Evolutionary conservation across 2,113 vertebrate species (phyloP).

Genomic region (Dipodomys merriami): DNA sequence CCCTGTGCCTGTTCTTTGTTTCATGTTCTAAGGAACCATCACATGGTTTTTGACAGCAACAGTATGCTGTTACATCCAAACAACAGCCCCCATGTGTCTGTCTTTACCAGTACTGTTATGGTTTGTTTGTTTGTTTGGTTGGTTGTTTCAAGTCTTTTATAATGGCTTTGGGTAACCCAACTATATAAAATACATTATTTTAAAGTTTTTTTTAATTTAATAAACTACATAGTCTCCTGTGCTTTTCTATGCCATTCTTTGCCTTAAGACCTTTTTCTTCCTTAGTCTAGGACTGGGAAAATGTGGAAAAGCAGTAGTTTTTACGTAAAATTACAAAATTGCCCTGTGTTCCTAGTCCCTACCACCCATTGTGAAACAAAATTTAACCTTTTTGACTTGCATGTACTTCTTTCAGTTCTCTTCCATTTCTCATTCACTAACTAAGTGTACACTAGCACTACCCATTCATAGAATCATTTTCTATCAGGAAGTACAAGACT

Average conservation of each 20-base stretch:
- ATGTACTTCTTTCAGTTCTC: neutral
- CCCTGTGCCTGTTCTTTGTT: neutral
- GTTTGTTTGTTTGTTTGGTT: neutral
- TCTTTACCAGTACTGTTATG: neutral
- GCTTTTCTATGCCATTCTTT: neutral
- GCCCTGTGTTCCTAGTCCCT: neutral
- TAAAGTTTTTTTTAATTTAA: conserved; percentile 7
- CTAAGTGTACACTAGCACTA: neutral
- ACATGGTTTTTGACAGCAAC: neutral
- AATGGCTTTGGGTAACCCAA: neutral
- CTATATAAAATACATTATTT: neutral
- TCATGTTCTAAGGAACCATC: neutral
- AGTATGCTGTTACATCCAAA: neutral
- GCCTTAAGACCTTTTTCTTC: neutral
- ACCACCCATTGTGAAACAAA: neutral
- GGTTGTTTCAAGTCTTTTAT: neutral
- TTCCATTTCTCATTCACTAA: conserved; percentile 25
- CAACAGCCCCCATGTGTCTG: neutral
- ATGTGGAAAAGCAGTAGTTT: neutral
- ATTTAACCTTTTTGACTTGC: conserved; percentile 1
- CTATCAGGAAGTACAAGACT: neutral
- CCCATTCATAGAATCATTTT: conserved; percentile 22
- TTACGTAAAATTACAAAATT: neutral
- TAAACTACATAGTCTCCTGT: neutral
- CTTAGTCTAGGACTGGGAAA: neutral